Base-by-base conservation (phyloP, 2,888 invertebrate species). In the Megaustenia siamemsis region DNA sequence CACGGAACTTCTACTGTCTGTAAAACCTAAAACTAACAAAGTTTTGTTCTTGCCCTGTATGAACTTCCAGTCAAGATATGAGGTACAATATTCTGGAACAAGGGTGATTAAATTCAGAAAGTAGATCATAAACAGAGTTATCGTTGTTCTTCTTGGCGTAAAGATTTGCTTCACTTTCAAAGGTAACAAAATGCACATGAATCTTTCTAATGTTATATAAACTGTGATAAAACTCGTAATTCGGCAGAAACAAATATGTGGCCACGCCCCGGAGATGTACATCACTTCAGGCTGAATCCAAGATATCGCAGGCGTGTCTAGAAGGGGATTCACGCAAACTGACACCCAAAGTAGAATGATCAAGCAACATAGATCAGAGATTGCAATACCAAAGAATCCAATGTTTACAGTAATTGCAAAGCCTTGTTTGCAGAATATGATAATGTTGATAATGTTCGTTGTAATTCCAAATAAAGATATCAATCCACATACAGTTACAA, bases 161-260 rank as follows among this genome's bases (percentile, higher is more conserved):
- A 78, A 21, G 1, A 78, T 40, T 3, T 78, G 63, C 38, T 78
- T 78, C 2, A 80, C 69, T 43, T 68, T 80, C 35, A 80, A 24
- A 1, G 80, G 80, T 24, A 68, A 43, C 12, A 32, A 28, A 4
- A 80, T 69, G 35, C 68, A 49, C 21, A 80, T 49, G 24, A 28
- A 80, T 35, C 80, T 38, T 45, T 80, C 80, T 1, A 18, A 2
- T 1, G 80, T 80, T 24, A 80, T 69, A 45, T 68, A 80, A n/a
- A 66, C 80, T 28, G 80, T 80, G 35, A 80, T 69, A n/a, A 28
- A 80, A 43, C 68, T 40, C 35, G 80, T 68, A 24, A 80, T 80
- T 15, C 80, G 28, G 38, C 43, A 63, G 21, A 69, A 68, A 24
- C 80, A 80, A 18, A 66, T 43, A 15, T 80, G 80, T 28, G 69